Evolutionary conservation across 2,888 invertebrate species (phyloP).

Genomic region (Tipula lateralis): DNA sequence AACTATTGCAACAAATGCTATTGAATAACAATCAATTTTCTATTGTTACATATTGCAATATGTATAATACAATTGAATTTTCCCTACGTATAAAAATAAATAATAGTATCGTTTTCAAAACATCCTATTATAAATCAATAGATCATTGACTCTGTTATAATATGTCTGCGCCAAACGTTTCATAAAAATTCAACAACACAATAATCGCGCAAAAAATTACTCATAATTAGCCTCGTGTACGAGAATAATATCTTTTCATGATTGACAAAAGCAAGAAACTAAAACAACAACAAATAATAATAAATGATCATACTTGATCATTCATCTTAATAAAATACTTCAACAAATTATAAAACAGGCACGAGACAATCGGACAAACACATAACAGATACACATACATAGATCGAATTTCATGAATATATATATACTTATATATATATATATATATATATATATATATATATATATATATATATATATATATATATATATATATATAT

Average conservation of each 20-base stretch:
- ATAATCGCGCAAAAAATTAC: slow-evolving; percentile 11
- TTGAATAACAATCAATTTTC: not conserved
- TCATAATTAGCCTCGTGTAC: not conserved
- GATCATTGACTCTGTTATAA: not conserved
- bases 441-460: no score
- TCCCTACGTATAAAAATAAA: not conserved
- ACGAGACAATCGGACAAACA: not conserved
- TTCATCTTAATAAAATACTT: not conserved
- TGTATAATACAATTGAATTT: not conserved
- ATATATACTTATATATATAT: no score
- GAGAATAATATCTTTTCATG: not conserved
- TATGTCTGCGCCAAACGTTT: not conserved
- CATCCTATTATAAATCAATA: not conserved
- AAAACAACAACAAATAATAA: not conserved
- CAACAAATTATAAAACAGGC: not conserved
- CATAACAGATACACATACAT: not conserved
- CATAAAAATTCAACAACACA: not conserved
- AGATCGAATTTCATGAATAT: not conserved
- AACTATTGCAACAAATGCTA: not conserved
- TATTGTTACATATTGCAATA: not conserved
- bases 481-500: no score
- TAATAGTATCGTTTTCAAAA: not conserved
- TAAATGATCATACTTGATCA: not conserved
- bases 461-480: no score
- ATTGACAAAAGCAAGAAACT: not conserved